Evolutionary conservation across 2,797 vertebrate species (phyloP).

Genomic region (Euthynnus affinis): DNA sequence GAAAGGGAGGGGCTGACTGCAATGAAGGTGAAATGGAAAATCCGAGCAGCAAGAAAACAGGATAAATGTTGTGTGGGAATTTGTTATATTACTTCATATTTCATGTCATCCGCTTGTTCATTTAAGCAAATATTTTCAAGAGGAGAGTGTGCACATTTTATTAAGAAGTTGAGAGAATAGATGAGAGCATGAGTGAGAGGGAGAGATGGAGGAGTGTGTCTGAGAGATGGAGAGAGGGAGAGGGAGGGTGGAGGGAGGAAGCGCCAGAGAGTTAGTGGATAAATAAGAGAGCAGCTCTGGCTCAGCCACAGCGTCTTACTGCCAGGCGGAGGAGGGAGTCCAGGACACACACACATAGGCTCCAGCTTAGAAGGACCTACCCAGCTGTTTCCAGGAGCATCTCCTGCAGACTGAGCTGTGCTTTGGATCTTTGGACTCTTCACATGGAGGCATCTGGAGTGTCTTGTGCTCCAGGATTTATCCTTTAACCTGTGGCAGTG

Average conservation of each 20-base stretch:
- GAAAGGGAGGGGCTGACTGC: neutral
- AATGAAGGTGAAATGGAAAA: constrained; percentile 2
- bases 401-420: constrained; percentile 56
- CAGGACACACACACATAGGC: constrained; percentile 45
- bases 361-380: constrained; percentile 31
- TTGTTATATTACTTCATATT: neutral
- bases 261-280: constrained; percentile 63
- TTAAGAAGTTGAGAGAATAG: constrained; percentile 45
- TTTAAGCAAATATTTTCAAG: constrained; percentile 18
- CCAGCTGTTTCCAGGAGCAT: constrained; percentile 51
- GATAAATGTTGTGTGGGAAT: constrained; percentile 3
- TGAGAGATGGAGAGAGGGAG: constrained; percentile 2
- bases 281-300: constrained; percentile 72
- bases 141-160: constrained; percentile 23
- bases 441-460: constrained; percentile 52
- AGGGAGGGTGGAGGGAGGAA: constrained; percentile 22
- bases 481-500: constrained; percentile 58
- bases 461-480: constrained; percentile 47
- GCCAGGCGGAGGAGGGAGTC: constrained; percentile 67
- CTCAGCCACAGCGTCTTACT: constrained; percentile 74
- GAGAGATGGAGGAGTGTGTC: constrained; percentile 8
- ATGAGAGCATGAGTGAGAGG: constrained; percentile 18
- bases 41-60: neutral
- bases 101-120: neutral
- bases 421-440: constrained; percentile 56